Evolutionary conservation across 2,797 vertebrate genomes (phyloP).

Genomic region (Enteromius treurensis): DNA sequence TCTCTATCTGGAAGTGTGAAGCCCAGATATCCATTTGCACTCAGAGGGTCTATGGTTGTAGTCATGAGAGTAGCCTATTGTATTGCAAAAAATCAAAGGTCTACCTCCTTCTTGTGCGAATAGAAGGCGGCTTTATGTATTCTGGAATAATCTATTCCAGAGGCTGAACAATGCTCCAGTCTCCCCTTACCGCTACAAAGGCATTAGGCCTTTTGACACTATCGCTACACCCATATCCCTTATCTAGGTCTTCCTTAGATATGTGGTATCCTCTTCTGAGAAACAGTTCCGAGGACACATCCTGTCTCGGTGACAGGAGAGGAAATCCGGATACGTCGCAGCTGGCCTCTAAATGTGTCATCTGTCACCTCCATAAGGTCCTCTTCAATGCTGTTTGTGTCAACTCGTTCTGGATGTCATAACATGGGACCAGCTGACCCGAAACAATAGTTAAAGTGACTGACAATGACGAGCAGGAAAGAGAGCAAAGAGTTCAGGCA

Average conservation of each 20-base stretch:
- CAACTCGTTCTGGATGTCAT: slow-evolving; percentile 41
- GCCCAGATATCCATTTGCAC: slow-evolving; percentile 36
- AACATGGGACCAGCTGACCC: slow-evolving; percentile 25
- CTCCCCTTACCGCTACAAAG: slow-evolving; percentile 50
- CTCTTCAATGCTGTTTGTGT: slow-evolving; percentile 41
- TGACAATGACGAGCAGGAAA: slow-evolving; percentile 44
- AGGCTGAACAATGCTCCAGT: slow-evolving; percentile 35
- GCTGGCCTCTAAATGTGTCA: slow-evolving; percentile 51
- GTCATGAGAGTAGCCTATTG: slow-evolving; percentile 36
- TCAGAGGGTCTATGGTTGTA: slow-evolving; percentile 10
- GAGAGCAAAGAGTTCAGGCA: slow-evolving; percentile 38
- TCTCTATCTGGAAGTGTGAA: slow-evolving; percentile 41
- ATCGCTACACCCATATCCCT: slow-evolving; percentile 48
- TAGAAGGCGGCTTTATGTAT: slow-evolving; percentile 41
- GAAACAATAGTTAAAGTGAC: slow-evolving; percentile 46
- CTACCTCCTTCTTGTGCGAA: slow-evolving; percentile 35
- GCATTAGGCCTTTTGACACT: slow-evolving; percentile 54
- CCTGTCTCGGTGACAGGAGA: slow-evolving; percentile 50
- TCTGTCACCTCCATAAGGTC: slow-evolving; percentile 48
- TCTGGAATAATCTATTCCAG: slow-evolving; percentile 52
- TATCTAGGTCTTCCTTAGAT: slow-evolving; percentile 51
- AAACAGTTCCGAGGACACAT: slow-evolving; percentile 45
- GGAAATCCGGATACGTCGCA: slow-evolving; percentile 46
- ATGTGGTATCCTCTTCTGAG: slow-evolving; percentile 48
- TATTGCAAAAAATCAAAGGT: slow-evolving; percentile 38